Percentiles rank a stretch among this genome's conserved stretches.
Conservation (phyloP, 2,888 invertebrate species). For the Hyalella azteca region DNA sequence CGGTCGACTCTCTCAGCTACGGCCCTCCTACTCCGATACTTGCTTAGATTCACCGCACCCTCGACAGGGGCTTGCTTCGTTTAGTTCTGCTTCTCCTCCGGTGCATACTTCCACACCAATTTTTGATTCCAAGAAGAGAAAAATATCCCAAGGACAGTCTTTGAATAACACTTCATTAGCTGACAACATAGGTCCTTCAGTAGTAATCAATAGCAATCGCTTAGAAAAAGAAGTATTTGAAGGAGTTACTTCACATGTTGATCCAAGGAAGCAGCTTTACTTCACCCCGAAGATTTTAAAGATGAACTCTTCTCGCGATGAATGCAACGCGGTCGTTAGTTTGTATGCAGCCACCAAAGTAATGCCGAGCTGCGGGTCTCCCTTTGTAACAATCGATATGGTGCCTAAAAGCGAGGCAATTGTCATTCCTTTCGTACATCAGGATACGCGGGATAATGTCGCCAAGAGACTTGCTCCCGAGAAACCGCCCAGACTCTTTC, state of each 20-base stretch:
- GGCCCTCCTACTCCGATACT: slow-evolving; percentile 20
- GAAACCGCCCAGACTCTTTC: slow-evolving; percentile 38
- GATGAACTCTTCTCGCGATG: not conserved
- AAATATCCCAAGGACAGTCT: not conserved
- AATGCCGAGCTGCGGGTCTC: slow-evolving; percentile 27
- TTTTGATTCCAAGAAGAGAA: not conserved
- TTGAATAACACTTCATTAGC: not conserved
- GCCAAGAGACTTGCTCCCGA: slow-evolving; percentile 4
- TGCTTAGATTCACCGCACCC: slow-evolving; percentile 3
- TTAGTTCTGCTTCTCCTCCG: not conserved
- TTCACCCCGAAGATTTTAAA: slow-evolving; percentile 26
- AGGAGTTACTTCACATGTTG: not conserved
- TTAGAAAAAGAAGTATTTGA: not conserved
- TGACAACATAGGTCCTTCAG: not conserved
- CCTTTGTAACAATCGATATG: slow-evolving; percentile 28
- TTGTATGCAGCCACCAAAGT: not conserved
- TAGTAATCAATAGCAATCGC: not conserved
- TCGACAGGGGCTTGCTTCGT: not conserved
- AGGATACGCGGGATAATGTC: slow-evolving; percentile 25
- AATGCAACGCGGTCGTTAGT: not conserved
- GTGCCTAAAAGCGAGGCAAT: slow-evolving; percentile 37
- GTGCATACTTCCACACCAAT: slow-evolving; percentile 24
- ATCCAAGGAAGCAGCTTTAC: not conserved
- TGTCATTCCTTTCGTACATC: slow-evolving; percentile 32
- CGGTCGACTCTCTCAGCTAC: not conserved